Base-by-base conservation (phyloP, 2,888 invertebrate species). In the Aporophyla nigra region DNA sequence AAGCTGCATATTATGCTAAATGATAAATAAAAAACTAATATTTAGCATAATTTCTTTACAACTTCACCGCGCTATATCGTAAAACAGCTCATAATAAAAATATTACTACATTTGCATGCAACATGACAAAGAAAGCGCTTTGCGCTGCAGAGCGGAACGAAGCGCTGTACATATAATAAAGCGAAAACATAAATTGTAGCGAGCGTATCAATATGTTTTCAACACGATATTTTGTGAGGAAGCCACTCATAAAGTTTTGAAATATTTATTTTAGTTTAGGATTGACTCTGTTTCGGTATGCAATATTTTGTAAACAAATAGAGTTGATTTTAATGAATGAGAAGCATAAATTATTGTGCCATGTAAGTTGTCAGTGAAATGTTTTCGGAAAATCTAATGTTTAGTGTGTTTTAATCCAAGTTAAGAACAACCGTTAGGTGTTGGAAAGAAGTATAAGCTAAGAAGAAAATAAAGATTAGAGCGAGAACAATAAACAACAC, bases 61-160 rank as follows among this genome's bases (percentile, higher is more conserved):
- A 56, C 33, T 66, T 46, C 27, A 2, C 59, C 65, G 65, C 69
- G 27, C 5, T 24, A 61, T 59, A 46, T 71, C 40, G 53, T 62
- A 33, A 59, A 71, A 74, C n/a, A 71, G 10, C 58, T 74, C 80
- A 40, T 82, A 84, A 71, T 80, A 43, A 84, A 21, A 84, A 63
- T 71, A 67, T 80, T 84, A 74, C 40, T 74, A 63, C 76, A 92
- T 93, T 94, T 93, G 93, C 94, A 94, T 94, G 93, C 83, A 76
- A 89, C 92, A 92, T 92, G 92, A 88, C 90, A 91, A 93, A 90
- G 94, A 94, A 94, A 94, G 93, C 90, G 86, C 83, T 88, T 82
- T 76, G 65, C 46, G 77, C 75, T 83, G 66, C 19, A 53, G 80
- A 87, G 76, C 84, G 82, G 33, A 58, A 79, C 83, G 71, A 46